Evolutionary conservation across 2,888 invertebrate genomes (phyloP).

Genomic region (Petrolisthes manimaculis): DNA sequence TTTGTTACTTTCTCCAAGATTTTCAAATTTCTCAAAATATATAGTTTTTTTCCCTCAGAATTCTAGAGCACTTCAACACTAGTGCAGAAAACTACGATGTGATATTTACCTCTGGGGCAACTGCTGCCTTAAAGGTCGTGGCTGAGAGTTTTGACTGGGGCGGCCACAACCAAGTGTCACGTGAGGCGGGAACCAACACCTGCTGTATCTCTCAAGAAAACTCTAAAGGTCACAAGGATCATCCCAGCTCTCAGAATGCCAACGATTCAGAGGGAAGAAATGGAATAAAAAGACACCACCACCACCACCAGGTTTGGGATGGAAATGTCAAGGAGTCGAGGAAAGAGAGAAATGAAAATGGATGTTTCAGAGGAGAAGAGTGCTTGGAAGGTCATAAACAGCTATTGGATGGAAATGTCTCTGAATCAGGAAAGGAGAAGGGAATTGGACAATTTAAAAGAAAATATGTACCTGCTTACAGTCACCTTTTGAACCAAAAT

Average conservation of each 20-base stretch:
- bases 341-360: conserved; percentile 7
- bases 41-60: conserved; percentile 72
- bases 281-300: background rate
- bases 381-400: too few relatives aligned
- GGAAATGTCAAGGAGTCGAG: background rate
- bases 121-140: conserved; percentile 84
- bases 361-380: background rate
- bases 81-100: conserved; percentile 84
- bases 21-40: background rate
- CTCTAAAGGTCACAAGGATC: background rate
- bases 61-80: conserved; percentile 88
- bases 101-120: conserved; percentile 95
- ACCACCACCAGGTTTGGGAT: background rate
- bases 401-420: too few relatives aligned
- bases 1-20: too few relatives aligned
- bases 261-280: background rate
- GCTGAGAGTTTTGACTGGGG: conserved; percentile 81
- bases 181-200: conserved; percentile 51
- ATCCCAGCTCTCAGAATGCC: background rate
- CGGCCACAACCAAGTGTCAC: conserved; percentile 65
- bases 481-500: background rate
- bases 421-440: too few relatives aligned
- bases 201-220: background rate
- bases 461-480: too few relatives aligned
- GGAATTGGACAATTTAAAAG: too few relatives aligned